phyloP scores from a whole-genome alignment of 2,888 invertebrate genomes.

The Melangyna quadrimaculata region DNA sequence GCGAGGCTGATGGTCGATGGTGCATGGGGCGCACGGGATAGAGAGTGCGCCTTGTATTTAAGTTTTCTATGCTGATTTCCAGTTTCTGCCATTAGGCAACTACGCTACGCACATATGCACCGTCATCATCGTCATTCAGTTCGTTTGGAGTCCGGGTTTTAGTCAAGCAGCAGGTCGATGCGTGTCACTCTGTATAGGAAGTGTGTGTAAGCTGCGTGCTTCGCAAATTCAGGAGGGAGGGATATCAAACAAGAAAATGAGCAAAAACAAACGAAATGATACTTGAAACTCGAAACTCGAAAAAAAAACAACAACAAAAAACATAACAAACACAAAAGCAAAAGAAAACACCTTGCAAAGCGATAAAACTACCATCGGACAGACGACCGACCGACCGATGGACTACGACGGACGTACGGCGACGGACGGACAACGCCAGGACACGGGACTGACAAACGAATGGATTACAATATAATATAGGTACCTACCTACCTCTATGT shows the following conservation, averaged over 20 bases:
- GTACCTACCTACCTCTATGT: background rate
- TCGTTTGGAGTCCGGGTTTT: background rate
- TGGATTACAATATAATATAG: background rate
- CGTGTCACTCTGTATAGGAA: slow-evolving; percentile 58
- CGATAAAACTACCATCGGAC: slow-evolving; percentile 18
- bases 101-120: slow-evolving; percentile 19
- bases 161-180: slow-evolving; percentile 56
- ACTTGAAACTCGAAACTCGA: slow-evolving; percentile 49
- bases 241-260: slow-evolving; percentile 45
- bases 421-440: background rate
- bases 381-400: background rate
- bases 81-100: slow-evolving; percentile 69
- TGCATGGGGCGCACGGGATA: background rate
- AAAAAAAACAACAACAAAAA: slow-evolving; percentile 17
- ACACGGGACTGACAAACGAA: slow-evolving; percentile 7
- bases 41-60: slow-evolving; percentile 26
- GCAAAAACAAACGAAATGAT: slow-evolving; percentile 9
- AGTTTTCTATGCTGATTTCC: slow-evolving; percentile 54
- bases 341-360: slow-evolving; percentile 44
- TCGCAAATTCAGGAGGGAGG: slow-evolving; percentile 12
- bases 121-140: slow-evolving; percentile 4
- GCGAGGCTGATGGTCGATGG: background rate
- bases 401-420: background rate
- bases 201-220: slow-evolving; percentile 29
- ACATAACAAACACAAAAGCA: background rate